Evolutionary conservation across 1,140 invertebrate species (phyloP), one percentile per base, ranked within the genome.

Genomic region (Macrobrachium rosenbergii): DNA sequence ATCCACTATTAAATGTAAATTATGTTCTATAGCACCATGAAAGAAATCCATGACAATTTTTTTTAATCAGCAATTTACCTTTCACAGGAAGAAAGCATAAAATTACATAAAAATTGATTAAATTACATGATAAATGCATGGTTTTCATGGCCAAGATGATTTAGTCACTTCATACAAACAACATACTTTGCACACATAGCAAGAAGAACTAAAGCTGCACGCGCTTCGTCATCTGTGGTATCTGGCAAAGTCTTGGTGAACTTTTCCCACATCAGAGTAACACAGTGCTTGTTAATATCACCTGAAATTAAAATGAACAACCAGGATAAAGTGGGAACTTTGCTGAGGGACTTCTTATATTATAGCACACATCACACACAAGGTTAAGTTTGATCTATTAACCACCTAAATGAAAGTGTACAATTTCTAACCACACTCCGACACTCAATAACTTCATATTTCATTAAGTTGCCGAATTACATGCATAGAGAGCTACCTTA

Each of bases 241-340:
- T 94, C 94, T 28, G 95, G 93, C n/a, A 95, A 93, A 90, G 96
- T 96, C 90, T 95, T 93, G 0, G 95, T 94, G 91, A 96, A 97
- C 83, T 94, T 94, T 91, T 97, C 96, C 95, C 96, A 97, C 59
- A 97, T 92, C 16, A 97, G 94, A 77, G 89, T 88, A n/a, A 94
- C 90, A 80, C 92, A 92, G 89, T 93, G 91, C 58, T 90, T 92
- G 76, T 92, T 92, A 11, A 96, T 84, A 77, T 96, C 94, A 0
- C 94, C 94, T 90, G 80, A 10, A 80, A 87, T 17, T 64, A 45
- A 75, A 23, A 43, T 45, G 16, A 76, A 72, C 2, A 69, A 17
- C 12, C n/a, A 12, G 3, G 3, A 28, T 23, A 10, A 23, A 43
- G 5, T 72, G 37, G 5, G 23, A 11, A 2, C 14, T 28, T 23